These are phyloP conservation scores for Ischnus inquisitorius DNA, from an alignment of 2,888 invertebrate genomes.

Conservation along the genomic window DNA sequence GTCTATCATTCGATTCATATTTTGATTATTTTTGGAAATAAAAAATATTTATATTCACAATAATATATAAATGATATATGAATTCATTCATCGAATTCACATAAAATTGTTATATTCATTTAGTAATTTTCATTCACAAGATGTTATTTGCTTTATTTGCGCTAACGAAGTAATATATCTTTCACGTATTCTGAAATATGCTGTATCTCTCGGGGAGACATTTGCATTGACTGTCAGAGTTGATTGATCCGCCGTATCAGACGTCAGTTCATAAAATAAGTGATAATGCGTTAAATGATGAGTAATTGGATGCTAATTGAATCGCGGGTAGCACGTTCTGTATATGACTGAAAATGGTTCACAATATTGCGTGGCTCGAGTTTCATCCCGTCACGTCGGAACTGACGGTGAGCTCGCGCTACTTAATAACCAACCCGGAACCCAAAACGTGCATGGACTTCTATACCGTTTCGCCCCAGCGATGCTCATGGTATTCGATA, in stretches of 20 bases:
- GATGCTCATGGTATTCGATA: not conserved
- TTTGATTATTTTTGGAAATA: too few species aligned
- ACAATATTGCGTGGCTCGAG: not conserved
- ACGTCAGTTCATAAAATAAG: not conserved
- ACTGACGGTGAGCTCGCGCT: not conserved
- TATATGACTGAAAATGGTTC: not conserved
- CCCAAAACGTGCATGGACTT: not conserved
- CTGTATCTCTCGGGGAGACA: not conserved
- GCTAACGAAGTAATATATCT: too few species aligned
- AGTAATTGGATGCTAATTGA: not conserved
- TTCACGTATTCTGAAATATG: too few species aligned
- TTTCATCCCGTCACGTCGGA: not conserved
- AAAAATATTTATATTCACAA: too few species aligned
- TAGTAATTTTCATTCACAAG: too few species aligned
- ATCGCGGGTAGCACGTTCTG: not conserved
- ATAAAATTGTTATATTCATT: too few species aligned
- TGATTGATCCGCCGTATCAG: not conserved
- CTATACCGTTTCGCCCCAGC: not conserved
- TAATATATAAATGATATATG: too few species aligned
- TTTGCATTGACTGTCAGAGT: not conserved
- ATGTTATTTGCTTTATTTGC: too few species aligned
- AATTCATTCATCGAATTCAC: too few species aligned
- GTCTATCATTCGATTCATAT: too few species aligned
- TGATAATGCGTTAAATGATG: not conserved
- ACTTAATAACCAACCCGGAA: conserved; percentile 4